Percentiles rank a stretch among this genome's conserved stretches.
Evolutionary conservation across 2,113 vertebrate species (phyloP).

Genomic region (Camelus bactrianus): DNA sequence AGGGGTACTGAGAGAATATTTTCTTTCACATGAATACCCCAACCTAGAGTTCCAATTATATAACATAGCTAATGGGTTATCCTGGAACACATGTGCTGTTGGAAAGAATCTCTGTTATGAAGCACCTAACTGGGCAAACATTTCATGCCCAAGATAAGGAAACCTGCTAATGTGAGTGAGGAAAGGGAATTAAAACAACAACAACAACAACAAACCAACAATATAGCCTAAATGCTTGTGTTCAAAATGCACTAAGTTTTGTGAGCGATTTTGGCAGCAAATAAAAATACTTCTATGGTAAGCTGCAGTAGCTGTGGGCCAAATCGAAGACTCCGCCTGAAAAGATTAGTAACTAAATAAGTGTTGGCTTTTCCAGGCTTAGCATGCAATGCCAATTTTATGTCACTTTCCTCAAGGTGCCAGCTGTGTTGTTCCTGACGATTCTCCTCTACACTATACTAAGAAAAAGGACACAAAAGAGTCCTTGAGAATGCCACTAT

Average conservation of each 20-base stretch:
- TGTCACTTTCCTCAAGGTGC: constrained; percentile 13
- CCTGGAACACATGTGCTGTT: constrained; percentile 68
- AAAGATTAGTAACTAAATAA: constrained; percentile 52
- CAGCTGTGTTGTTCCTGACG: constrained; percentile 52
- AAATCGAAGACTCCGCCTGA: neutral
- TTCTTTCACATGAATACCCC: constrained; percentile 71
- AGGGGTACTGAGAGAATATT: constrained; percentile 74
- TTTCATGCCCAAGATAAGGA: constrained; percentile 62
- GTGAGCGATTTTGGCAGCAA: constrained; percentile 38
- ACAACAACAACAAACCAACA: neutral
- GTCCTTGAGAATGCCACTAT: neutral
- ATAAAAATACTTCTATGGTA: neutral
- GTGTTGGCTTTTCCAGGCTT: neutral
- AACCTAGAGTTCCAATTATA: constrained; percentile 65
- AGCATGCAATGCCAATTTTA: constrained; percentile 19
- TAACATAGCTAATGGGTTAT: constrained; percentile 68
- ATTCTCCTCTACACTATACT: neutral
- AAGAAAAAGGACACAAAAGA: neutral
- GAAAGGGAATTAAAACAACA: neutral
- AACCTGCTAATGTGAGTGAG: constrained; percentile 61
- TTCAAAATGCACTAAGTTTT: neutral
- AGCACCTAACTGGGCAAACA: constrained; percentile 70
- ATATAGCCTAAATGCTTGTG: neutral
- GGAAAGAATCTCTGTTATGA: constrained; percentile 49
- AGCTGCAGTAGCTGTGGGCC: neutral